These are phyloP conservation scores for Chorisops tibialis DNA, from an alignment of 2,888 invertebrate species.

Conservation along the genomic window DNA sequence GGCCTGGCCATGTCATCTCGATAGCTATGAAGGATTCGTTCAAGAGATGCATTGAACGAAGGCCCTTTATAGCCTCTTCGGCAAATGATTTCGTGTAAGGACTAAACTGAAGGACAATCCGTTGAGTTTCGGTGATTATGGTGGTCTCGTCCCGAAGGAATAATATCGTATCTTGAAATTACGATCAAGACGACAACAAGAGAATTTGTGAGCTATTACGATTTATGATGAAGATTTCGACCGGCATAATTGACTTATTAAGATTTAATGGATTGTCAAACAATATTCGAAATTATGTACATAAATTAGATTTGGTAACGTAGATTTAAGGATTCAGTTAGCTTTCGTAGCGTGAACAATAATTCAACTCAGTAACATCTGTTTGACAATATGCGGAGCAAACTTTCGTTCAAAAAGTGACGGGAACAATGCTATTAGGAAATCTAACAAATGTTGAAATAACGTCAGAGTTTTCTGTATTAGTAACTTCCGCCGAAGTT, in stretches of 20 bases:
- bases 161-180: constrained; percentile 6
- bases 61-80: not conserved
- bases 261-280: constrained; percentile 24
- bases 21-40: not conserved
- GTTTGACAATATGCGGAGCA: too few relatives aligned
- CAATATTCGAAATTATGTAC: constrained; percentile 23
- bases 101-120: not conserved
- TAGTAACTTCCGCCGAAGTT: too few relatives aligned
- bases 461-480: too few relatives aligned
- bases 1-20: not conserved
- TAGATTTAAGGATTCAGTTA: not conserved
- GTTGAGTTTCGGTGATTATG: not conserved
- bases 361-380: too few relatives aligned
- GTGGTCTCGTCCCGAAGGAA: not conserved
- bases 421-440: too few relatives aligned
- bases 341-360: too few relatives aligned
- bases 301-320: constrained; percentile 12
- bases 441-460: too few relatives aligned
- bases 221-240: constrained; percentile 17
- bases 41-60: not conserved
- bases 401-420: too few relatives aligned
- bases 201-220: constrained; percentile 15
- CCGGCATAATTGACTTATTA: constrained; percentile 22
- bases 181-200: constrained; percentile 2
- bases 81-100: not conserved